Evolutionary conservation across 2,888 invertebrate species (phyloP), one percentile per base, ranked within the genome.

Genomic region (Dyspetes luteomarginatus): DNA sequence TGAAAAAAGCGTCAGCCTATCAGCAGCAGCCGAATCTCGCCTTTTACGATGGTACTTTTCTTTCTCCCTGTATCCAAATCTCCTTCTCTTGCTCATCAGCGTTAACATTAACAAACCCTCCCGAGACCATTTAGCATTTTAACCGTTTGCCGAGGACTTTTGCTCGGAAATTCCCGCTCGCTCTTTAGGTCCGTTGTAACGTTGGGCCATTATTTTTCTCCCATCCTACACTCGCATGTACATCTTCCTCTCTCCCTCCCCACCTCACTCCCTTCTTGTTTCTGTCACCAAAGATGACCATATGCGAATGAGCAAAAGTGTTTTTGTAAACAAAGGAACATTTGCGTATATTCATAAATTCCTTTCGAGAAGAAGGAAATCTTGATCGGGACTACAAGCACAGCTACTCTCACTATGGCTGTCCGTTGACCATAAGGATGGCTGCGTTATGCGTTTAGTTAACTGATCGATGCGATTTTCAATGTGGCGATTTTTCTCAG

Each of bases 91-190:
- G 64, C 65, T 77, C 77, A 56, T 77, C 58, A 45, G 36, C 69
- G 77, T 81, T 81, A 77, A 77, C 77, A 73, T 77, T 83, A 83
- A 84, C 82, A 82, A 84, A 84, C 81, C 83, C 83, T 55, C 80
- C n/a, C n/a, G 81, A 82, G 82, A 89, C 89, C 89, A 89, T 90
- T 90, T 90, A 89, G 90, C 89, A 89, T 90, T 90, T 84, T 82
- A 81, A 82, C 79, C 81, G 78, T 83, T 83, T 76, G 77, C 60
- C 80, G 60, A 64, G 69, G 76, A 78, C 76, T 75, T 77, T 78
- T 71, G 24, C 60, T 60, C 26, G 58, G 36, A 60, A 60, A 45
- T 26, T 45, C 19, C 19, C 50, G 26, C 48, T 45, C 56, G 64
- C 58, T 64, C 55, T 43, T 30, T 28, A 43, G 48, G 72, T 45